phyloP scores from a whole-genome alignment of 1,140 invertebrate genomes.

The Archivesica marissinica region DNA sequence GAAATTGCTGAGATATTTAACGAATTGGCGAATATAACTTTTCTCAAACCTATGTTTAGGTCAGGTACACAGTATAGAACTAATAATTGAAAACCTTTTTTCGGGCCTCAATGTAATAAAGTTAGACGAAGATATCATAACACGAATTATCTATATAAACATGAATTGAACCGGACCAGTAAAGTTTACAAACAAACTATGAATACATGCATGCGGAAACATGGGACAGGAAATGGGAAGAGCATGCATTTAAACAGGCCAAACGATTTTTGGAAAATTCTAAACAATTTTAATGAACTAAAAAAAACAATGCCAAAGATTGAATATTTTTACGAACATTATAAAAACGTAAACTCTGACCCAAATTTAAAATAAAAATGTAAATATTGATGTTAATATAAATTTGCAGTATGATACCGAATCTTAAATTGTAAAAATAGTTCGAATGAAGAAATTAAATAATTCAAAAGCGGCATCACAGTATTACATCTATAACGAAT shows the following conservation, averaged over 20 bases:
- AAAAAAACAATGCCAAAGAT: neutral
- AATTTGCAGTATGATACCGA: neutral
- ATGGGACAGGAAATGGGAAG: no score
- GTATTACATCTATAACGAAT: slow-evolving; percentile 15
- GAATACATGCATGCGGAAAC: neutral
- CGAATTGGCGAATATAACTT: neutral
- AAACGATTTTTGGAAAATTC: neutral
- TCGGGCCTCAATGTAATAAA: neutral
- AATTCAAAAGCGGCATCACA: neutral
- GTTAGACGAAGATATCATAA: neutral
- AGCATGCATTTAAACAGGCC: neutral
- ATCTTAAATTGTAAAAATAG: neutral
- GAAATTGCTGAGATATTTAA: neutral
- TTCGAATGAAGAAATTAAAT: neutral
- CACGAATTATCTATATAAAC: neutral
- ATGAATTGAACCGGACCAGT: neutral
- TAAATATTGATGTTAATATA: neutral
- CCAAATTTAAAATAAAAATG: neutral
- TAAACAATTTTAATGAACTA: neutral
- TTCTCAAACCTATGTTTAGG: neutral
- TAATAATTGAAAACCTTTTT: neutral
- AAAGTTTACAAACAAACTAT: slow-evolving; percentile 3
- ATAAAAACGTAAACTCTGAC: neutral
- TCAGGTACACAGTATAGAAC: neutral
- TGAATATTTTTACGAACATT: neutral